phyloP scores from a whole-genome alignment of 1,140 invertebrate genomes.

The Caenorhabditis latens region DNA sequence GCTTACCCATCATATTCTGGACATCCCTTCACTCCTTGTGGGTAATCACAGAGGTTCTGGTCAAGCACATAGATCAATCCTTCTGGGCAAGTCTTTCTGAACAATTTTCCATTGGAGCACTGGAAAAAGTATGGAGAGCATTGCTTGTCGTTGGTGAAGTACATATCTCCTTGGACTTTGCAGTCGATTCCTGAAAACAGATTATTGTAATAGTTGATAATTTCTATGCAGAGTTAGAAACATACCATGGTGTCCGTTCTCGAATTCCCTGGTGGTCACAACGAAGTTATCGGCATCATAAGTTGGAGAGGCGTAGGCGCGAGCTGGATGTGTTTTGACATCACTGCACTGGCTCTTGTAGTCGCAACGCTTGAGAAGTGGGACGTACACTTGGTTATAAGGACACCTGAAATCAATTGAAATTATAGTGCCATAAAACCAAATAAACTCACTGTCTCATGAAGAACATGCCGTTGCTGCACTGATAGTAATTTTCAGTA shows the following conservation, averaged over 20 bases:
- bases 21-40: constrained; percentile 14
- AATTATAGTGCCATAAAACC: neutral
- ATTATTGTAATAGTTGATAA: no score
- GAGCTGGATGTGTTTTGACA: neutral
- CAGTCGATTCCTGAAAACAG: constrained; percentile 2
- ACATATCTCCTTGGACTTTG: neutral
- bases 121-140: constrained; percentile 30
- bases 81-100: constrained; percentile 37
- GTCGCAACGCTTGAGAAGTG: constrained; percentile 35
- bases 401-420: neutral
- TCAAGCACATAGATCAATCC: neutral
- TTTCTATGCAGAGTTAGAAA: neutral
- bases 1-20: constrained; percentile 22
- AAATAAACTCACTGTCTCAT: neutral
- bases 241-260: constrained; percentile 29
- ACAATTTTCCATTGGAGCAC: constrained; percentile 21
- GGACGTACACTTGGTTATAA: neutral
- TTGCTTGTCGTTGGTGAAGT: constrained; percentile 1
- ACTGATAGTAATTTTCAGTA: constrained; percentile 17
- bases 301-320: constrained; percentile 20
- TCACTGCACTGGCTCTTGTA: neutral
- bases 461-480: neutral
- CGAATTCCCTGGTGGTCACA: constrained; percentile 41
- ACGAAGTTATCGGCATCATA: constrained; percentile 3
- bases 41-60: constrained; percentile 16